Base-by-base conservation (phyloP, 1,140 invertebrate species). In the Dinoponera quadriceps region DNA sequence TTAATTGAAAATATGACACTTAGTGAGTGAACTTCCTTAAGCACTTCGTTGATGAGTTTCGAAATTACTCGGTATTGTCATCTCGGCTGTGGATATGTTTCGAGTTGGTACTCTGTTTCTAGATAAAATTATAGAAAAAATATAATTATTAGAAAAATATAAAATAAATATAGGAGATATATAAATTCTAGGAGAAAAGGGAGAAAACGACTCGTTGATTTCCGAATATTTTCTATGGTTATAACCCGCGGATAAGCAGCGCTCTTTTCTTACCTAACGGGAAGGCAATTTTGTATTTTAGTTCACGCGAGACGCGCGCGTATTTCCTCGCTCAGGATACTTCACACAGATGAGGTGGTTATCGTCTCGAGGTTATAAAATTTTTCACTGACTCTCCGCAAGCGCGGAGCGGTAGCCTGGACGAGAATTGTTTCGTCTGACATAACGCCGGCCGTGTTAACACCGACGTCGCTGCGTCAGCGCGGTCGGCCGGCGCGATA, bases 371-470 rank as follows among this genome's bases (percentile, higher is more conserved):
- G 16, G 27, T 51, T 82, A 25, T 38, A 60, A 75, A 75, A 65
- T 55, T 60, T 60, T 82, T 63, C 72, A 55, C 48, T 33, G 48
- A 51, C 66, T 75, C 71, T 65, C 68, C 44, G 63, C 29, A n/a
- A 66, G 29, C 29, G n/a, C 74, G 60, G 63, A 20, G 22, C 60
- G 48, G 60, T 66, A 38, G n/a, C 25, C 20, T 4, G 48, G 14
- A 29, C 63, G 71, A 60, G 54, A 75, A 82, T 63, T 63, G 80
- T 60, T 73, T 73, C 57, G 55, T 38, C 71, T 74, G 78, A 82
- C 63, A 75, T 75, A 77, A 77, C 48, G n/a, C n/a, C 54, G n/a
- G n/a, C 38, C 9, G 38, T 20, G n/a, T 55, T 55, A 55, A 55
- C 54, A 20, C 48, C 74, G 7, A 55, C 74, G 18, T 66, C 11